These are phyloP conservation scores for Oceanodroma leucorhoa DNA, from an alignment of 2,797 vertebrate species.

Conservation along the genomic window DNA sequence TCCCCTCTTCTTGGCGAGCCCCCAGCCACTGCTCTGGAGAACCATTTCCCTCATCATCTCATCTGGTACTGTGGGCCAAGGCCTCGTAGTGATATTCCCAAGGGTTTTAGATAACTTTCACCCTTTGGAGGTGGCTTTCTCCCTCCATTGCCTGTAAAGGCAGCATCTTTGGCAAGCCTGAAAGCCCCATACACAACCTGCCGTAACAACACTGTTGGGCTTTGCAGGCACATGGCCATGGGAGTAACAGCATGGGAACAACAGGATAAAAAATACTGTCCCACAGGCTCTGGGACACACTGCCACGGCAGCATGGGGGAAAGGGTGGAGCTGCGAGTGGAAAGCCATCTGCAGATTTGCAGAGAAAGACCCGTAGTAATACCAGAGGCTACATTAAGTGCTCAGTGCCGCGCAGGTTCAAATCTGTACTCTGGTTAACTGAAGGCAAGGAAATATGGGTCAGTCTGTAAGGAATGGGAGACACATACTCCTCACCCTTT, in stretches of 20 bases:
- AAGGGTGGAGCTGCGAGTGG: neutral
- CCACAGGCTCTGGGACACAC: neutral
- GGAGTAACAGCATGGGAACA: neutral
- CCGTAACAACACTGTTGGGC: neutral
- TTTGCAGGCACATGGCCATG: neutral
- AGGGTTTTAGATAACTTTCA: neutral
- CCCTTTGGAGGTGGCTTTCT: neutral
- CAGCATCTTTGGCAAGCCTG: neutral
- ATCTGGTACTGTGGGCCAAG: neutral
- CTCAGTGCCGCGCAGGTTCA: neutral
- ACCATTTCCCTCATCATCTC: neutral
- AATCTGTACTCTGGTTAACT: neutral
- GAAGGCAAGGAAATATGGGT: neutral
- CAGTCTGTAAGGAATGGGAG: neutral
- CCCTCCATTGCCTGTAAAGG: neutral
- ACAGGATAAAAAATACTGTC: neutral
- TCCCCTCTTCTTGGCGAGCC: neutral
- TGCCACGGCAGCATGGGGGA: fast-evolving
- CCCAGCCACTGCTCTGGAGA: neutral
- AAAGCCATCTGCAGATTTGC: neutral
- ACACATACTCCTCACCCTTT: neutral
- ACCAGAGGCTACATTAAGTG: neutral
- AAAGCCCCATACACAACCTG: neutral
- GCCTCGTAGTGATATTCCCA: neutral
- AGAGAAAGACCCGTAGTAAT: neutral